phyloP scores from a whole-genome alignment of 2,113 vertebrate species.

The Perca schrenkii region DNA sequence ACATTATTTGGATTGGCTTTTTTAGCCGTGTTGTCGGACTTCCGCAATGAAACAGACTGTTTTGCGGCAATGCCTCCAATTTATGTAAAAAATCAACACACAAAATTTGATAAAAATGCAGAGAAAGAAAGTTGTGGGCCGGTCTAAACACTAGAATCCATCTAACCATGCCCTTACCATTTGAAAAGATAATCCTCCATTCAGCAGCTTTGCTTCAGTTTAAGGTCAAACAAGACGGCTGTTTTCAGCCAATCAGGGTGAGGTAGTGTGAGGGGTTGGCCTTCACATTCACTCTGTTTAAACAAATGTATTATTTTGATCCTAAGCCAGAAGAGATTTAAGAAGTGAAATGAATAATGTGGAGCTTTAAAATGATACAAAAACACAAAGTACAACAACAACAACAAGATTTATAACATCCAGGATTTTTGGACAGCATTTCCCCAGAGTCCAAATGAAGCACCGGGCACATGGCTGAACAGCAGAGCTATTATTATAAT shows the following conservation, averaged over 20 bases:
- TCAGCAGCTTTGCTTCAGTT: neutral
- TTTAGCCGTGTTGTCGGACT: too few species aligned
- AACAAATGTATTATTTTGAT: conserved; percentile 15
- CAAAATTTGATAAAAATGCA: too few species aligned
- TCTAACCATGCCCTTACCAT: neutral
- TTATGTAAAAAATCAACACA: too few species aligned
- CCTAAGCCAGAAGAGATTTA: neutral
- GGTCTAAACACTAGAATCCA: neutral
- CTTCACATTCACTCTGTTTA: neutral
- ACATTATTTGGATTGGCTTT: too few species aligned
- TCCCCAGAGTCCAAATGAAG: neutral
- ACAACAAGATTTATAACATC: conserved; percentile 37
- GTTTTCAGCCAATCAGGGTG: neutral
- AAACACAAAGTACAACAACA: conserved; percentile 5
- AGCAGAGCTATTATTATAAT: conserved; percentile 35
- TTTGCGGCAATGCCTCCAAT: too few species aligned
- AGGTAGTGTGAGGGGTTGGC: neutral
- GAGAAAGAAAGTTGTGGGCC: too few species aligned
- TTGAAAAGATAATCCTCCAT: neutral
- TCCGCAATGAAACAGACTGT: too few species aligned
- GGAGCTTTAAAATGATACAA: conserved; percentile 14
- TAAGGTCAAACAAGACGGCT: neutral
- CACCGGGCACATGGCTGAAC: neutral
- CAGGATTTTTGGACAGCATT: neutral
- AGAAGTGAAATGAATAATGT: conserved; percentile 19